phyloP scores from a whole-genome alignment of 2,888 invertebrate species.

The Mycalesis mineus region DNA sequence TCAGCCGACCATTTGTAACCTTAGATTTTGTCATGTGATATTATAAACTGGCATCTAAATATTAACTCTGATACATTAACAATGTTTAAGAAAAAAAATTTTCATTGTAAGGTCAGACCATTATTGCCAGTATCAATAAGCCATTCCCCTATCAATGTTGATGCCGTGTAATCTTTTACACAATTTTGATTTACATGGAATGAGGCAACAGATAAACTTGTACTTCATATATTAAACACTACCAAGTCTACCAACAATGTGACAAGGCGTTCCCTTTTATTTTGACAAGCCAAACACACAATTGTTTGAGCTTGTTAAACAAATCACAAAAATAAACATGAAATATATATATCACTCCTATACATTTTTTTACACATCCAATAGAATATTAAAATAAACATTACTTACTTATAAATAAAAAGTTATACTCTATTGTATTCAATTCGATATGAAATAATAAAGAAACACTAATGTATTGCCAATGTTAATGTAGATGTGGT shows the following conservation, averaged over 20 bases:
- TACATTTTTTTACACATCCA: slow-evolving; percentile 71
- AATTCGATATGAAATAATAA: slow-evolving; percentile 59
- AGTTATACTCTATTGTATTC: slow-evolving; percentile 61
- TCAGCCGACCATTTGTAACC: too few relatives aligned
- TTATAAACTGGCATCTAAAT: background rate
- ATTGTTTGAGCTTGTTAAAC: slow-evolving; percentile 46
- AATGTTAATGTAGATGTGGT: slow-evolving; percentile 41
- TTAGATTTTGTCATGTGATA: too few relatives aligned
- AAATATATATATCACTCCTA: slow-evolving; percentile 48
- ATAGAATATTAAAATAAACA: slow-evolving; percentile 55
- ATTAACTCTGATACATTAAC: background rate
- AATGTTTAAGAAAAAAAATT: too few relatives aligned
- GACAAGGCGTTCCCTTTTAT: slow-evolving; percentile 1
- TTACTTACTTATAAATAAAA: slow-evolving; percentile 68
- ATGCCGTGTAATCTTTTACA: background rate
- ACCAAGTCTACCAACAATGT: slow-evolving; percentile 10
- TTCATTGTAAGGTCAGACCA: too few relatives aligned
- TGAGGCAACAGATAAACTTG: slow-evolving; percentile 19
- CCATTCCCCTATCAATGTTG: background rate
- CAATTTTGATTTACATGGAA: background rate
- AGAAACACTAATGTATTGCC: slow-evolving; percentile 52
- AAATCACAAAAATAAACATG: slow-evolving; percentile 43
- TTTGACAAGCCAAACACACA: slow-evolving; percentile 21
- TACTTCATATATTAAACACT: slow-evolving; percentile 16
- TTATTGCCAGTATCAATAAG: background rate